These are phyloP conservation scores for Vespertilio murinus DNA, from an alignment of 2,797 vertebrate genomes.

Conservation along the genomic window DNA sequence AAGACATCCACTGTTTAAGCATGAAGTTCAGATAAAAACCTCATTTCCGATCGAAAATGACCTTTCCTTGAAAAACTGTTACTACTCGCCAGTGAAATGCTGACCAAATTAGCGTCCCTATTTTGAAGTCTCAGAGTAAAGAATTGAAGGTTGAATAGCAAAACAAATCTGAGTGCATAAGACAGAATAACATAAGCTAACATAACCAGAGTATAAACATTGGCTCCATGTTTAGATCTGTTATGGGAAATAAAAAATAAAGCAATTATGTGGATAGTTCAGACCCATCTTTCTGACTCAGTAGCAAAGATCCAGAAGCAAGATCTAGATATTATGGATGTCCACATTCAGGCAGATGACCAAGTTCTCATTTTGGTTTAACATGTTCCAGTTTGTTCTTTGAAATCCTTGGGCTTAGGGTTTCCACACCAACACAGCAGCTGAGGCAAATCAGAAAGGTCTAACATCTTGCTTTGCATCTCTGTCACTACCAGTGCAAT, in stretches of 20 bases:
- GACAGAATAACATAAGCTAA: background rate
- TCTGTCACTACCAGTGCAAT: background rate
- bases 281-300: background rate
- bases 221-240: background rate
- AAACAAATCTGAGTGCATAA: background rate
- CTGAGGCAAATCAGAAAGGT: background rate
- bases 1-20: background rate
- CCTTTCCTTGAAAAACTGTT: background rate
- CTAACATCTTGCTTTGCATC: background rate
- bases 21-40: background rate
- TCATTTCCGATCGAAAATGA: background rate
- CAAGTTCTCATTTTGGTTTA: background rate
- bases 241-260: background rate
- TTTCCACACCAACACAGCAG: background rate
- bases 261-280: background rate
- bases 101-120: background rate
- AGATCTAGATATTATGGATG: background rate
- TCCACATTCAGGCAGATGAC: background rate
- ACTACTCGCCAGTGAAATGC: background rate
- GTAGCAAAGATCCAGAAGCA: background rate
- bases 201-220: background rate
- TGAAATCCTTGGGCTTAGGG: background rate
- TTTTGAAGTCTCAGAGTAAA: slow-evolving; percentile 37
- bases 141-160: background rate
- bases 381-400: background rate